phyloP scores from a whole-genome alignment of 2,797 vertebrate genomes.

The Parauchenoglanis punctatus region DNA sequence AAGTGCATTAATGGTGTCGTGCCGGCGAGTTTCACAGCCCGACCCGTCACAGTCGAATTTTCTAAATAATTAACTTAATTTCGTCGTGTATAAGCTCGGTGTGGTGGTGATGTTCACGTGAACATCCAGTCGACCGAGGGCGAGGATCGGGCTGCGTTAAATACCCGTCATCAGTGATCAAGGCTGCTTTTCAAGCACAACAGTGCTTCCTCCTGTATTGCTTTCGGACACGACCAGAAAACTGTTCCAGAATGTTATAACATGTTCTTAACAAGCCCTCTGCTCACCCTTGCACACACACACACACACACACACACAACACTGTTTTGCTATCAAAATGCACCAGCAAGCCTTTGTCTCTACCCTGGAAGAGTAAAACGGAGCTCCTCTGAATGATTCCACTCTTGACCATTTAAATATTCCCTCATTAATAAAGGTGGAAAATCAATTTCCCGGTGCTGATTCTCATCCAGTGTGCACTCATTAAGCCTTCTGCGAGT shows the following conservation, averaged over 20 bases:
- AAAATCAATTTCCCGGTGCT: conserved; percentile 68
- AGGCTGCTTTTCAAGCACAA: conserved; percentile 47
- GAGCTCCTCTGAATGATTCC: conserved; percentile 46
- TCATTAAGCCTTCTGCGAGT: conserved; percentile 70
- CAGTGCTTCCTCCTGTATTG: conserved; percentile 36
- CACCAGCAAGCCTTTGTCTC: conserved; percentile 21
- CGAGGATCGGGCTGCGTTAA: conserved; percentile 25
- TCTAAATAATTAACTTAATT: background rate
- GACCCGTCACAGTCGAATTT: background rate
- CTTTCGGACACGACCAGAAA: conserved; percentile 23
- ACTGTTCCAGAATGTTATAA: conserved; percentile 25
- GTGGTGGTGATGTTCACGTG: background rate
- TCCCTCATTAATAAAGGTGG: conserved; percentile 67
- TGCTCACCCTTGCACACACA: conserved; percentile 28
- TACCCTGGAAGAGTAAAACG: conserved; percentile 42
- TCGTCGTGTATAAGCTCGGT: background rate
- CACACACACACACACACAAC: conserved; percentile 27
- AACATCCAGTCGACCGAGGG: background rate
- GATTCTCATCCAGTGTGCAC: conserved; percentile 59
- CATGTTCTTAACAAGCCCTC: conserved; percentile 52
- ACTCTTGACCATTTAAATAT: conserved; percentile 67
- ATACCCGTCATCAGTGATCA: conserved; percentile 58
- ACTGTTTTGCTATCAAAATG: conserved; percentile 13
- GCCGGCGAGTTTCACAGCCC: conserved; percentile 45
- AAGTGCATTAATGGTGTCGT: conserved; percentile 40